Evolutionary conservation across 2,113 vertebrate species (phyloP), one percentile per base, ranked within the genome.

Genomic region (Paralichthys olivaceus): DNA sequence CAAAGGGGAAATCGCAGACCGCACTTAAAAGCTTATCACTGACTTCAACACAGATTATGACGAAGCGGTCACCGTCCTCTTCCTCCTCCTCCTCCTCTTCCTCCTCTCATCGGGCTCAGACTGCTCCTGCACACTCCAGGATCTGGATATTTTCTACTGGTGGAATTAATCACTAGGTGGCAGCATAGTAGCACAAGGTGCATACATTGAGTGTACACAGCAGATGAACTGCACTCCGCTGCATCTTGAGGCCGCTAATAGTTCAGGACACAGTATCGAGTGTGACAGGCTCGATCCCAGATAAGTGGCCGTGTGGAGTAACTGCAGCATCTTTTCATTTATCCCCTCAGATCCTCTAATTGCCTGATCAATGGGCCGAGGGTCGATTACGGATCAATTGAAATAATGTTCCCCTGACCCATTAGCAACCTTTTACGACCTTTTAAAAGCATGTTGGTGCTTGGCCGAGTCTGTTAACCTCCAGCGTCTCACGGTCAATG

Each of bases 131-230:
- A 25, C 58, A 9, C 9, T 11, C 32, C 11, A 53, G 32, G 2
- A 22, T 65, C 22, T 45, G 43, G 13, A 28, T 34, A 34, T 69
- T 43, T 62, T 84, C 66, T 78, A 81, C 63, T 69, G 47, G 67
- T 54, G 11, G 37, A 62, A 58, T 74, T 70, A 74, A 81, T 72
- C 91, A 89, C 91, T 91, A 91, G 91, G 84, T 89, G 91, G 91
- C 91, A 92, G 88, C 90, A 90, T 68, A 87, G 89, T 61, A 83
- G 81, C 89, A 86, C 87, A 83, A 4, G 75, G 70, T 56, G 54
- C 69, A 69, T 81, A 61, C 63, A 29, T 73, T 68, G 73, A 69
- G 28, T 47, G 9, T 17, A 40, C 20, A 63, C 49, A 53, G 45
- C 28, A 72, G 64, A 75, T 43, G 29, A 77, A 20, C 65, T 26